phyloP scores from a whole-genome alignment of 64 coral and sea anemone genomes.

The Acropora tenuis region DNA sequence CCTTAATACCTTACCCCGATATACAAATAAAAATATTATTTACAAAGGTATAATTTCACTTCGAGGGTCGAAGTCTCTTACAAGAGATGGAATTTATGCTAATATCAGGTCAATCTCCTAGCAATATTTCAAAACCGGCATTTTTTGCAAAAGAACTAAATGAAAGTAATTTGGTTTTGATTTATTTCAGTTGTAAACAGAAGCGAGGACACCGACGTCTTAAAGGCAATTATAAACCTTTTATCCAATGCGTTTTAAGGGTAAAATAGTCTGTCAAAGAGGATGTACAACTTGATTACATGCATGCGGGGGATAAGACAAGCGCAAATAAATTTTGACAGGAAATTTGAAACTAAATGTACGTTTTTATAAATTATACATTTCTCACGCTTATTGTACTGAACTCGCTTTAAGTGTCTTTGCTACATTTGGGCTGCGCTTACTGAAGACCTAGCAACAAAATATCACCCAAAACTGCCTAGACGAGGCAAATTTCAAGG shows the following conservation, averaged over 20 bases:
- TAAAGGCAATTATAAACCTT: no score
- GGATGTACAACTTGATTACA: neutral
- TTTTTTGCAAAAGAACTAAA: no score
- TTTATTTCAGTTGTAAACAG: neutral
- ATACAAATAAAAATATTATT: no score
- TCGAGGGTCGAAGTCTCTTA: no score
- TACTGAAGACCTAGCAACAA: no score
- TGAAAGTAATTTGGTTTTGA: neutral
- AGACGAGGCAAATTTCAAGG: neutral
- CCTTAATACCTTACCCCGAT: no score
- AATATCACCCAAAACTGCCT: neutral
- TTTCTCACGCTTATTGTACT: neutral
- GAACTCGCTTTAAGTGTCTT: neutral
- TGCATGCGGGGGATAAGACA: neutral
- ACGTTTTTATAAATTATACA: neutral
- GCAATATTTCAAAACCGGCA: no score
- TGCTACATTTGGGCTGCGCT: neutral
- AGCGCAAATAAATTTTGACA: conserved; percentile 7
- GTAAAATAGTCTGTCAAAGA: neutral
- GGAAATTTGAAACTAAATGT: neutral
- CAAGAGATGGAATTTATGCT: no score
- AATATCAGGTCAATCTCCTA: no score
- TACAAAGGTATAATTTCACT: no score
- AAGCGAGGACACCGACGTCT: no score
- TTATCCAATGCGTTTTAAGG: neutral